Percentiles rank a stretch among this genome's conserved stretches.
Evolutionary conservation across 2,888 invertebrate species (phyloP).

Genomic region (Chymomyza amoena): DNA sequence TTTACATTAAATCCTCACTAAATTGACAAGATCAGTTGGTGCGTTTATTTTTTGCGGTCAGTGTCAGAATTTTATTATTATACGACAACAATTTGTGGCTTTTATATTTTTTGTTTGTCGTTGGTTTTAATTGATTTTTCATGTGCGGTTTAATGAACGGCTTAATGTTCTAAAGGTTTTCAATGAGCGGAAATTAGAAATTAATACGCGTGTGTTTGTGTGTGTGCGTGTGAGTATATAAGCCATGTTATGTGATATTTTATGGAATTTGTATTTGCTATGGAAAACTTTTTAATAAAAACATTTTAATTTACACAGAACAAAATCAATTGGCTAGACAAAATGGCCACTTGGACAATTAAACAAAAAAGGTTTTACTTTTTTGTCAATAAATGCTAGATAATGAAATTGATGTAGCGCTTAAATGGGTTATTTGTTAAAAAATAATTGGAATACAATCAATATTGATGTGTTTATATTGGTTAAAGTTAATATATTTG

Average conservation of each 20-base stretch:
- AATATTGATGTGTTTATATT: too few relatives aligned
- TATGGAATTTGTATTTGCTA: background rate
- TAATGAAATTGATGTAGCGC: background rate
- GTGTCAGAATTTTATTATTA: conserved; percentile 27
- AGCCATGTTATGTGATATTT: background rate
- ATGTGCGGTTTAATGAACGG: conserved; percentile 34
- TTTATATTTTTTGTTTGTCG: conserved; percentile 51
- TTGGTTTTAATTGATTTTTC: conserved; percentile 62
- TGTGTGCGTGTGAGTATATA: background rate
- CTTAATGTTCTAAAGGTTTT: background rate
- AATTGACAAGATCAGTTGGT: conserved; percentile 41
- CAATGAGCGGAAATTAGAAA: conserved; percentile 26
- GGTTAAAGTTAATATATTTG: background rate
- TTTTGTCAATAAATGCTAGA: background rate
- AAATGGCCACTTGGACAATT: background rate
- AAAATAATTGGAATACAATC: too few relatives aligned
- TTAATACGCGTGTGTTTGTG: conserved; percentile 5
- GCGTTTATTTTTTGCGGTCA: conserved; percentile 1
- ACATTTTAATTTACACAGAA: background rate
- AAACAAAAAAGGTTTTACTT: background rate
- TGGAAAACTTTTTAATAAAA: background rate
- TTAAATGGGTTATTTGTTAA: too few relatives aligned
- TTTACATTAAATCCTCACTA: conserved; percentile 29
- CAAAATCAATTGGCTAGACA: background rate
- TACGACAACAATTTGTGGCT: conserved; percentile 60